phyloP scores from a whole-genome alignment of 2,888 invertebrate genomes.

The Scaptomyza tumidula region DNA sequence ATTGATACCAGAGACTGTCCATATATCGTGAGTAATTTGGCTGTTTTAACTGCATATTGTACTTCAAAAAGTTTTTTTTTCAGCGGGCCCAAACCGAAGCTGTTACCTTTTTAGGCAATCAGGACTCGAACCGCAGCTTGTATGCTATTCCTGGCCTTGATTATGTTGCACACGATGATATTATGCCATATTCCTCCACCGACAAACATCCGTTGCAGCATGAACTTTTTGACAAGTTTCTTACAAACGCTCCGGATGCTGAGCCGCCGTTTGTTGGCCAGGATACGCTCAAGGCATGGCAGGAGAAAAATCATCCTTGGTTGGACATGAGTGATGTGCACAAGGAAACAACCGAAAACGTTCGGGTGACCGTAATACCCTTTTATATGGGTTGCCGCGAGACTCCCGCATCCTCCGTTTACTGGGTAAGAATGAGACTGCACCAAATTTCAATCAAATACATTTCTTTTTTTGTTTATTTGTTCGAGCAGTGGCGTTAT shows the following conservation, averaged over 20 bases:
- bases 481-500: constrained; percentile 93
- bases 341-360: constrained; percentile 95
- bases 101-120: constrained; percentile 98
- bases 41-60: neutral
- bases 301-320: constrained; percentile 99
- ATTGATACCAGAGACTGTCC: constrained; percentile 99
- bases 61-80: constrained; percentile 5
- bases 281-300: constrained; percentile 97
- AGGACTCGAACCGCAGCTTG: constrained; percentile 96
- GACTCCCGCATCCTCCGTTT: constrained; percentile 95
- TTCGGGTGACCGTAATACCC: constrained; percentile 97
- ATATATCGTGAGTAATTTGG: constrained; percentile 87
- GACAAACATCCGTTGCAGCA: constrained; percentile 95
- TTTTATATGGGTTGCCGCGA: constrained; percentile 98
- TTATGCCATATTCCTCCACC: constrained; percentile 95
- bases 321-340: constrained; percentile 98
- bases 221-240: constrained; percentile 98
- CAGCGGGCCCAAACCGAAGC: constrained; percentile 98
- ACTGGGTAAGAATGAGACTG: constrained; percentile 86
- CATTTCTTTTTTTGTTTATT: neutral
- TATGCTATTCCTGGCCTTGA: constrained; percentile 99
- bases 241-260: constrained; percentile 90
- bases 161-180: constrained; percentile 99
- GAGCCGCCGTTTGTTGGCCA: constrained; percentile 95
- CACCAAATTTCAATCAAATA: neutral